Evolutionary conservation across 2,797 vertebrate species (phyloP).

Genomic region (Toxotes lorentzi): DNA sequence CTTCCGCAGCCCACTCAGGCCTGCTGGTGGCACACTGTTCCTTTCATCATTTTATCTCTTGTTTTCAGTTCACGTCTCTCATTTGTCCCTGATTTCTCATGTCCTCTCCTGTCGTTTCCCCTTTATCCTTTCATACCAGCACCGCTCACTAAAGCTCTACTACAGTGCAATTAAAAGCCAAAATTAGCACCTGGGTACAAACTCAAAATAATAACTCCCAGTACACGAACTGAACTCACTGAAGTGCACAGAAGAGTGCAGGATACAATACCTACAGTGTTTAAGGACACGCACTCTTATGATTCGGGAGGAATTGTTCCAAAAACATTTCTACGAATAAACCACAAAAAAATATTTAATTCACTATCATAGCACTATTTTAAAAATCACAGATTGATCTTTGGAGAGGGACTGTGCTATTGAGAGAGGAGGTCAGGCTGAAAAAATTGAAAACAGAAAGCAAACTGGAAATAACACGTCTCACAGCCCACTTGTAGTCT

Average conservation of each 20-base stretch:
- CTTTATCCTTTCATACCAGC: conserved; percentile 28
- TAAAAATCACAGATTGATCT: too few relatives aligned
- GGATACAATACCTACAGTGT: background rate
- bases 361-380: background rate
- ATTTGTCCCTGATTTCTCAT: conserved; percentile 47
- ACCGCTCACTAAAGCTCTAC: conserved; percentile 18
- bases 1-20: conserved; percentile 50
- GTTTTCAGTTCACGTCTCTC: conserved; percentile 56
- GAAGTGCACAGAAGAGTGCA: background rate
- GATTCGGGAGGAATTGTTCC: background rate
- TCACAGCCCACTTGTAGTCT: background rate
- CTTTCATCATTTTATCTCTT: conserved; percentile 64
- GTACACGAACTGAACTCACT: conserved; percentile 13
- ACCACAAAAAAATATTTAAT: background rate
- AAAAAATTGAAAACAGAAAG: background rate
- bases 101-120: conserved; percentile 21
- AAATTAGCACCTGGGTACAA: conserved; percentile 46
- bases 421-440: background rate
- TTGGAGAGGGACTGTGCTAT: background rate
- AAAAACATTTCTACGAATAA: background rate
- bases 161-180: conserved; percentile 54
- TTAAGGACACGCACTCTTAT: background rate
- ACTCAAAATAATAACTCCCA: conserved; percentile 40
- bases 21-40: conserved; percentile 52
- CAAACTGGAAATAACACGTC: background rate